These are phyloP conservation scores for Tenodera sinensis DNA, from an alignment of 2,888 invertebrate genomes.

Conservation along the genomic window DNA sequence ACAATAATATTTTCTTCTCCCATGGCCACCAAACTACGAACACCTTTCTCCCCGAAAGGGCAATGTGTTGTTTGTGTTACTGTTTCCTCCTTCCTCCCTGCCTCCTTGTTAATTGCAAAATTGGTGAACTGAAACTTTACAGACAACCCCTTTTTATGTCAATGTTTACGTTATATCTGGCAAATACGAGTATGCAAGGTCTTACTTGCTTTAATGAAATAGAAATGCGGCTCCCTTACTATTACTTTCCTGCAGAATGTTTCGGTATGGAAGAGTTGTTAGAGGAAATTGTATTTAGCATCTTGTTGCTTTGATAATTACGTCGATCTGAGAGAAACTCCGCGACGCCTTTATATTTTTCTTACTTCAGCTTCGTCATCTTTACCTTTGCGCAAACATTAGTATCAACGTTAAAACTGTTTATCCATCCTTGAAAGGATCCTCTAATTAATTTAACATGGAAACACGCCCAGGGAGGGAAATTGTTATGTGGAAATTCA, in stretches of 20 bases:
- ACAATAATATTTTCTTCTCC: background rate
- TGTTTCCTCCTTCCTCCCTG: background rate
- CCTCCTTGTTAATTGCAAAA: conserved; percentile 2
- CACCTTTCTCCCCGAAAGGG: background rate
- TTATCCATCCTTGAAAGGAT: background rate
- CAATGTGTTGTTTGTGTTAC: background rate
- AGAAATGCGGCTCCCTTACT: background rate
- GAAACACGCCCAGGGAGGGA: background rate
- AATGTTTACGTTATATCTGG: conserved; percentile 4
- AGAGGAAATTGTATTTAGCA: background rate
- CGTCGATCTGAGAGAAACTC: background rate
- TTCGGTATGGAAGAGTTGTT: background rate
- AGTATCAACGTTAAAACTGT: background rate
- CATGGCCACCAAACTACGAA: background rate
- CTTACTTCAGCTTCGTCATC: background rate
- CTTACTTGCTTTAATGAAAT: background rate
- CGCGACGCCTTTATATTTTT: background rate
- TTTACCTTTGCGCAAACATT: background rate
- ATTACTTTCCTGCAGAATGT: background rate
- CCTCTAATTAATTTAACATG: background rate
- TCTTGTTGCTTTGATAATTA: background rate
- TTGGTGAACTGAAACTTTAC: background rate
- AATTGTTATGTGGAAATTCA: background rate
- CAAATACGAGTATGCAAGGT: background rate
- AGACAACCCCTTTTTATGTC: background rate